Percentiles rank a stretch among this genome's conserved stretches.
Evolutionary conservation across 2,113 vertebrate species (phyloP).

Genomic region (Petroica traversi): DNA sequence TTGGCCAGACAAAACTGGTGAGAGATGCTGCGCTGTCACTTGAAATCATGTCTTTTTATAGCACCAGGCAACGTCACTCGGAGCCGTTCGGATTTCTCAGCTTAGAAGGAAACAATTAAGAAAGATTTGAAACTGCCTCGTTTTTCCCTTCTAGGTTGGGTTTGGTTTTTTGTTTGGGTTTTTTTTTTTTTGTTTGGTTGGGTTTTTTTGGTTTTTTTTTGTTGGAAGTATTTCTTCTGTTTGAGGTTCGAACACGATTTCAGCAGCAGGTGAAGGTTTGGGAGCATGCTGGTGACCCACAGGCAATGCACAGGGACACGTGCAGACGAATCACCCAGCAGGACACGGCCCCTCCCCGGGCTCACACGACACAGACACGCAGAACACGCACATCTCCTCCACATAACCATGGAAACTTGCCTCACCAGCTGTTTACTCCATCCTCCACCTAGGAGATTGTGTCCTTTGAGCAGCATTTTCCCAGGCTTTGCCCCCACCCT

Average conservation of each 20-base stretch:
- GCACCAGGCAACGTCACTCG: not conserved
- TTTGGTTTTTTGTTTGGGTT: not conserved
- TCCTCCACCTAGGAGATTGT: not conserved
- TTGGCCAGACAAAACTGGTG: not conserved
- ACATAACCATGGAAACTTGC: not conserved
- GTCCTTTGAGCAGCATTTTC: not conserved
- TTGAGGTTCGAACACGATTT: not conserved
- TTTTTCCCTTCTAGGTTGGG: not conserved
- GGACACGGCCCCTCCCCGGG: not conserved
- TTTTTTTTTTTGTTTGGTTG: too few relatives aligned
- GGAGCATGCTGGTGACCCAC: not conserved
- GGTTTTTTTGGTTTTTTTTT: not conserved
- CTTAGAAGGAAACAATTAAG: not conserved
- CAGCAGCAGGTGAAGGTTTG: not conserved
- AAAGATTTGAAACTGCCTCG: not conserved
- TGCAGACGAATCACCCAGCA: not conserved
- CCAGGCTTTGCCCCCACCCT: not conserved
- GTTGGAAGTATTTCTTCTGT: not conserved
- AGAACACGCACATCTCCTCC: not conserved
- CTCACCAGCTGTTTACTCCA: not conserved
- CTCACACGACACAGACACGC: not conserved
- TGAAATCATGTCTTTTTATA: slow-evolving; percentile 25
- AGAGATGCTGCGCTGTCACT: slow-evolving; percentile 3
- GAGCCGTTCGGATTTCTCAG: not conserved
- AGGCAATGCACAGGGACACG: not conserved